Base-by-base conservation (phyloP, 2,888 invertebrate genomes). In the Agonopterix subpropinquella region DNA sequence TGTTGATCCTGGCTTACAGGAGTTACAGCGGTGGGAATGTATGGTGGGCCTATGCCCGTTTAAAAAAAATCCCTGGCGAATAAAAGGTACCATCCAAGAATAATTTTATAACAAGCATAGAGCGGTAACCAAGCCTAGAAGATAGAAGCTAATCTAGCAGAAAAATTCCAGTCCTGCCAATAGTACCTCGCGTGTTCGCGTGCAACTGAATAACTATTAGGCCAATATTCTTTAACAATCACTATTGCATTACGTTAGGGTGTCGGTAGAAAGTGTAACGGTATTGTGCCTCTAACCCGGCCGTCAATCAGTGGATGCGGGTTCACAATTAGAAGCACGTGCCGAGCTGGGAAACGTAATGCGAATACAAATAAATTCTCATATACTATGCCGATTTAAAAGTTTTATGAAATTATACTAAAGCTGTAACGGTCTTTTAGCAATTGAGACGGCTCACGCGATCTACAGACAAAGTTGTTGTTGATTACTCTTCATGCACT, bases 291-390 rank as follows among this genome's bases (percentile, higher is more conserved):
- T 58, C 65, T 72, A 71, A 74, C 64, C 63, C 28, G 28, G 28
- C 59, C 72, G 78, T 78, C 81, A 87, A 86, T 85, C 83, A 83
- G 72, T 70, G 61, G 67, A 88, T 88, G 87, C 87, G 86, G 87
- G 87, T 62, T 51, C 72, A 75, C 81, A 85, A 88, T 85, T 82
- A 77, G 70, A 56, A 62, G 71, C 87, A 88, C 87, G 87, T 79
- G 88, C 74, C 86, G 55, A 56, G 54, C 56, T 71, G 73, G 70
- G 77, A 76, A 76, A 67, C 64, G 64, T 65, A 71, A 74, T 76
- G 74, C 74, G 73, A 79, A 79, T 69, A 75, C 70, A 76, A 80
- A 82, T 82, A 83, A 77, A 80, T 83, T 76, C 74, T 78, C 71
- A 82, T 81, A 71, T 65, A 76, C 62, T 18, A 28, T 28, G 66